Evolutionary conservation across 2,113 vertebrate species (phyloP), one percentile per base, ranked within the genome.

Genomic region (Lycaon pictus): DNA sequence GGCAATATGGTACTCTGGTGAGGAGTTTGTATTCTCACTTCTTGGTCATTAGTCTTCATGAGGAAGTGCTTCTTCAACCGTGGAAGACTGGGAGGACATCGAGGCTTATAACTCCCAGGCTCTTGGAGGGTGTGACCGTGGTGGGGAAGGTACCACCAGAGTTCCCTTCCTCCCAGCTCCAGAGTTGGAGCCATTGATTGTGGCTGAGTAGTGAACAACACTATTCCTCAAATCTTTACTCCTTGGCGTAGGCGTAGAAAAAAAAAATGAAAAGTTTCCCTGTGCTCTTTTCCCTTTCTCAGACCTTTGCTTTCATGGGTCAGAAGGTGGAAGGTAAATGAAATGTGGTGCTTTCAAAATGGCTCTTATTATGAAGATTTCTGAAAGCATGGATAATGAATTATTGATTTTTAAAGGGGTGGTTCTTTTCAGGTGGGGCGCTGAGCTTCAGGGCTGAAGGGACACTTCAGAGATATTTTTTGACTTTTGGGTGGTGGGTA

Each of bases 291-390:
- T 79, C 27, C 56, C 56, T 88, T 85, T 35, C n/a, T 51, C 16
- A 60, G 69, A 25, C 15, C 15, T 22, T 65, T 83, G 4, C 58
- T 43, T 55, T 72, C n/a, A 25, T 20, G 65, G 29, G 2, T 82
- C 25, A 11, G 32, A 43, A 92, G 7, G 74, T 62, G 19, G 88
- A 48, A 2, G 7, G 51, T 83, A 71, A 87, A 87, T 62, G 88
- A 89, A 92, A 53, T 43, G 23, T 9, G 5, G 3, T 25, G 7
- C 60, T 88, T 95, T 83, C 8, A 58, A 65, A 92, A 81, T 74
- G 82, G 7, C 29, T 92, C 93, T 90, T 77, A 81, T 48, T 65
- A 48, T 63, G 69, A 60, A 90, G 93, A 89, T 22, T 22, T 81
- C 56, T 92, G n/a, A 93, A 84, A 55, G 43, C 17, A 43, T n/a